Percentiles rank a stretch among this genome's conserved stretches.
These are phyloP conservation scores for Sycophaga agraensis DNA, from an alignment of 1,140 invertebrate species.

Conservation along the genomic window DNA sequence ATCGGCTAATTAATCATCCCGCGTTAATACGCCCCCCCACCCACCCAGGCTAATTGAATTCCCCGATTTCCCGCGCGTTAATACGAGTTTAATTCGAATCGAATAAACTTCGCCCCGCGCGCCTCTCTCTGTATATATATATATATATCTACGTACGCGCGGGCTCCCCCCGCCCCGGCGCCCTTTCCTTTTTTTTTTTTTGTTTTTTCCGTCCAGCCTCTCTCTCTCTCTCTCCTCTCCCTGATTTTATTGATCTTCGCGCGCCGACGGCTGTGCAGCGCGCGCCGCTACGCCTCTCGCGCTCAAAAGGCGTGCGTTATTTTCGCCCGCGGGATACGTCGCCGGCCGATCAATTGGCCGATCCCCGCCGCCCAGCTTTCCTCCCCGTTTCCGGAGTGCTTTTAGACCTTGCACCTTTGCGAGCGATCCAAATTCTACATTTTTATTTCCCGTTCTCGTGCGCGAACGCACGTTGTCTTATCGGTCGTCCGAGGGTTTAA, in stretches of 20 bases:
- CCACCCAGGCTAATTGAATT: constrained; percentile 42
- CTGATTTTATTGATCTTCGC: constrained; percentile 55
- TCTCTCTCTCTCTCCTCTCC: constrained; percentile 41
- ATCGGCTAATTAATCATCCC: constrained; percentile 55
- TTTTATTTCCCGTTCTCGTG: too few species aligned
- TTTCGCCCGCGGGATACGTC: constrained; percentile 37
- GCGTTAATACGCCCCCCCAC: constrained; percentile 48
- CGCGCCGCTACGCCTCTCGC: neutral
- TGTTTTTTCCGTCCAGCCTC: constrained; percentile 38
- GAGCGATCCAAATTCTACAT: too few species aligned
- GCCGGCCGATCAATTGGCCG: too few species aligned
- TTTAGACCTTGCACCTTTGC: too few species aligned
- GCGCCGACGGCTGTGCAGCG: constrained; percentile 32
- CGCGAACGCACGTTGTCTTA: too few species aligned
- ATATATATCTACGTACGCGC: too few species aligned
- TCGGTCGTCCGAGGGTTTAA: too few species aligned
- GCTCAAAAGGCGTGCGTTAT: constrained; percentile 46
- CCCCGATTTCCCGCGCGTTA: constrained; percentile 47
- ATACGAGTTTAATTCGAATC: constrained; percentile 53
- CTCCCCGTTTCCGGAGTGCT: too few species aligned
- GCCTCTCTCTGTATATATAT: too few species aligned
- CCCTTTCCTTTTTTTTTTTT: constrained; percentile 26
- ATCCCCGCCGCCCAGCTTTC: too few species aligned
- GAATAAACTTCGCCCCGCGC: constrained; percentile 39
- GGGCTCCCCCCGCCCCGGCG: constrained; percentile 31